Percentiles rank a stretch among this genome's conserved stretches.
Conservation (phyloP, 1,140 invertebrate genomes). For the Ladona fulva region DNA sequence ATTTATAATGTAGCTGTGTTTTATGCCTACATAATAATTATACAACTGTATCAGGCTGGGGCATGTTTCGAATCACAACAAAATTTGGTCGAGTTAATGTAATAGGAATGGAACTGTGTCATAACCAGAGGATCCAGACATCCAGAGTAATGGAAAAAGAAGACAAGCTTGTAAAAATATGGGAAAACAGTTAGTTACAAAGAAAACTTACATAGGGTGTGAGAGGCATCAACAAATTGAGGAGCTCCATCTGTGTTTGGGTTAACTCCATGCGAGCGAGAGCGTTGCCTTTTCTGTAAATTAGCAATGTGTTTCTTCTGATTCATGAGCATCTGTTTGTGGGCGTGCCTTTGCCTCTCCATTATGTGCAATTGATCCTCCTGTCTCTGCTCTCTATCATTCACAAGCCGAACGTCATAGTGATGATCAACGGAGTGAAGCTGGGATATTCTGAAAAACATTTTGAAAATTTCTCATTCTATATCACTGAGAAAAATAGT, state of each 20-base stretch:
- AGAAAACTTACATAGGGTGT: conserved; percentile 60
- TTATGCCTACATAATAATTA: no score
- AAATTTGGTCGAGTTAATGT: no score
- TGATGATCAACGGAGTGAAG: conserved; percentile 60
- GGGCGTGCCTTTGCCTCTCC: conserved; percentile 50
- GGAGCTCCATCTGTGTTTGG: conserved; percentile 24
- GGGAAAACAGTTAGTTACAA: no score
- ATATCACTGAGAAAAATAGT: no score
- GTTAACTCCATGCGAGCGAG: neutral
- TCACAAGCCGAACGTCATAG: conserved; percentile 58
- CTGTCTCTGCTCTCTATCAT: conserved; percentile 63
- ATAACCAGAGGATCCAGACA: no score
- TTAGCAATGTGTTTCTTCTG: conserved; percentile 6
- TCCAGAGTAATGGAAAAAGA: no score
- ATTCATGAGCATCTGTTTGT: conserved; percentile 38
- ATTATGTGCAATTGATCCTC: conserved; percentile 59
- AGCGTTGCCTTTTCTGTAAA: conserved; percentile 7
- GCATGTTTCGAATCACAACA: no score
- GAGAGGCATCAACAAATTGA: conserved; percentile 58
- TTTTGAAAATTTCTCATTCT: neutral
- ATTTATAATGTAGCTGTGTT: no score
- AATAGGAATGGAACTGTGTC: no score
- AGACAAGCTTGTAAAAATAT: no score
- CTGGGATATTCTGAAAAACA: conserved; percentile 50
- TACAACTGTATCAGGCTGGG: no score